Evolutionary conservation across 2,113 vertebrate species (phyloP), one percentile per base, ranked within the genome.

Genomic region (Porphyrio hochstetteri): DNA sequence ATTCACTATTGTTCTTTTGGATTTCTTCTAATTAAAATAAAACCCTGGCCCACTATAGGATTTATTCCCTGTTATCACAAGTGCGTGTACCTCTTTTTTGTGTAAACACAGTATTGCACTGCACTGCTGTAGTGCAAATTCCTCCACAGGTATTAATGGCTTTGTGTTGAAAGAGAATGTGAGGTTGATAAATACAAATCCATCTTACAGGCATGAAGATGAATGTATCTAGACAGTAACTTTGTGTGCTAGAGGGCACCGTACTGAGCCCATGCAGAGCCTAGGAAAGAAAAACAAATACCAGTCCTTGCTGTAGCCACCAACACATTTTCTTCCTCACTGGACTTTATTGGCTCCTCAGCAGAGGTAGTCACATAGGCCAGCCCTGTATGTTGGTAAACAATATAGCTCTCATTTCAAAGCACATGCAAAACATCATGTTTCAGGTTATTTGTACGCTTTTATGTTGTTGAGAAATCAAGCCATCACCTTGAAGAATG

Each of bases 1-100:
- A 59, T 89, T 94, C 40, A n/a, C 69, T 87, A 94, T 88, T 95
- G 95, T 94, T 91, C 83, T 87, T 86, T 92, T 85, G 67, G 55
- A 70, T 93, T 96, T 95, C n/a, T 89, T 74, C 36, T 89, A 82
- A 79, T 93, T 85, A 69, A 81, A 88, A 88, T 67, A 16, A 70
- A 89, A 29, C 5, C 61, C 68, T 81, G 46, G 18, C 16, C 24
- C n/a, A 18, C 61, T 53, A 9, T 40, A 36, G 25, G 33, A n/a
- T 50, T 71, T 69, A 11, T 75, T 78, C 31, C 35, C 20, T 2
- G 1, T 72, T 64, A 29, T 42, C 38, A 48, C 42, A 60, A 89
- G 38, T 29, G 25, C 25, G 17, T 29, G 25, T 36, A 36, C 7
- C 59, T 24, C 40, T 89, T 82, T 82, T 83, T 65, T 23, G 17